Base-by-base conservation (phyloP, 2,113 vertebrate species). In the Penelope pileata region DNA sequence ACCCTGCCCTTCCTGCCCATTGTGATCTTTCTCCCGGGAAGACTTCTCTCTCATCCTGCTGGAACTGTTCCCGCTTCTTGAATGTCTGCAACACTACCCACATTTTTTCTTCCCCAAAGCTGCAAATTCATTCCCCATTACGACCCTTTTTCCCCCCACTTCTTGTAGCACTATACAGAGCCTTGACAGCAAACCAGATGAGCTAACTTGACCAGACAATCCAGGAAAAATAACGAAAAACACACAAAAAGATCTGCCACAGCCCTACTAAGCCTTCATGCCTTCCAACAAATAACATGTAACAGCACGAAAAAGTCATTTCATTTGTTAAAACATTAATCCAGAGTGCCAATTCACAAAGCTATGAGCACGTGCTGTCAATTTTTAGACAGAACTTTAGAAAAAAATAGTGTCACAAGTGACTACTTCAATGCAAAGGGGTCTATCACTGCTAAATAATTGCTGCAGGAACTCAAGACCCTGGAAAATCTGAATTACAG, bases 91-190 rank as follows among this genome's bases (percentile, higher is more conserved):
- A 21, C 18, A 45, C 15, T 13, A 22, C 47, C 32, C 13, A 14
- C 16, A 51, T 24, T 0, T 0, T 30, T 30, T 72, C 23, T 2
- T 90, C 11, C 54, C 29, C 34, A 67, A 63, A 43, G 19, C 15
- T 48, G 26, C 63, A 74, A 83, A 63, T 24, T 38, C 82, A 63
- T 63, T 63, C 10, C 1, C 22, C 42, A 26, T n/a, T 51, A 67
- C 0, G 1, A 63, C 62, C 76, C 7, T 9, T 14, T 13, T 30
- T 7, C 7, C 42, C 15, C 7, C 42, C 15, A 66, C 11, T 70
- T 67, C 42, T 26, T 40, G 32, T 22, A 38, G 3, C 1, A 1
- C 18, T 11, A 7, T 26, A 30, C 5, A 12, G 11, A 84, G 22
- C n/a, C 62, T 26, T 36, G 14, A 36, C 27, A 21, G 34, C 24